Evolutionary conservation across 2,113 vertebrate genomes (phyloP), one percentile per base, ranked within the genome.

Genomic region (Paradoxurus hermaphroditus): DNA sequence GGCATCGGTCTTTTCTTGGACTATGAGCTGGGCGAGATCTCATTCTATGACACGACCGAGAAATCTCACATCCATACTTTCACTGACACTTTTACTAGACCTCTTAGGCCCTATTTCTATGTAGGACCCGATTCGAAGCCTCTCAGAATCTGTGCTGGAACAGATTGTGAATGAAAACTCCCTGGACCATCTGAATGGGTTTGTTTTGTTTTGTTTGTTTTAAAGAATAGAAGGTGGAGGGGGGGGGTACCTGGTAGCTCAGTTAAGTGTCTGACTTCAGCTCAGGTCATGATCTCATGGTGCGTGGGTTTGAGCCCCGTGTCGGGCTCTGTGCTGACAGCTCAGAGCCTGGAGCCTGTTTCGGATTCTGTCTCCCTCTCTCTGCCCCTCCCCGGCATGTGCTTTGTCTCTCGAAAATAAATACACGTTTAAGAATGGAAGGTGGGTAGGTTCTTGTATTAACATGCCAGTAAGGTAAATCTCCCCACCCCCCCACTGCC

Each of bases 121-220:
- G 5, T 98, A 12, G 94, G 96, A 23, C 51, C 73, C 5, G 98
- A 99, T 41, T 39, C 96, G 51, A 91, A 98, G 41, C 98, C 99
- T 81, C 95, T 97, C 65, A 27, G 41, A 4, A 77, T 98, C 49
- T 36, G 41, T 8, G 13, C 39, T 13, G 90, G 18, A 63, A 65
- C 25, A 16, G 53, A 49, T 3, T 6, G 10, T 12, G 81, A 94
- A 63, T 90, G 31, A 94, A 91, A 82, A 21, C 14, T 36, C 6
- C 5, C 2, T 67, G 8, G 25, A 5, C 31, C 18, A 27, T 19
- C 25, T 88, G 23, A 63, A 41, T 70, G 34, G 5, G 49, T 49
- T 49, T 56, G n/a, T n/a, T n/a, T 46, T 62, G 59, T 62, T 34
- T 21, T 27, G 9, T 67, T n/a, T 5, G 46, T 78, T 49, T 62